Base-by-base conservation (phyloP, 2,113 vertebrate genomes). In the Anser brachyrhynchus region DNA sequence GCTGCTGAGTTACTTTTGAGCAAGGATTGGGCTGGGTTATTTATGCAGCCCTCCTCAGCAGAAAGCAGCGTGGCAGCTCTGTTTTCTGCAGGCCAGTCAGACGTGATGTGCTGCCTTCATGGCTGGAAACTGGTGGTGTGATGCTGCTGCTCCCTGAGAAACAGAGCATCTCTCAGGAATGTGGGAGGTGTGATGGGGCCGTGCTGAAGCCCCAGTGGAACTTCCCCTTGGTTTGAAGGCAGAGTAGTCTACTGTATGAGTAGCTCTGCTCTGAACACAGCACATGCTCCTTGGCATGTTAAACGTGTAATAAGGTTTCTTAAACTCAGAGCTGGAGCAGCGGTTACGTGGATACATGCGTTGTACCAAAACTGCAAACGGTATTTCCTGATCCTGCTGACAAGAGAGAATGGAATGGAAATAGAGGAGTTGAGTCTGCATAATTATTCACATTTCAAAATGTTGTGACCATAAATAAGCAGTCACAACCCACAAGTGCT, bases 251-350 rank as follows among this genome's bases (percentile, higher is more conserved):
- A 57, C 65, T 10, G 0, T 11, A 0, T 8, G 44, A 43, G 43
- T 5, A 66, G 62, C 41, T 20, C 33, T 83, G 72, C 75, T 57
- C 58, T 79, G 54, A 28, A 16, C 7, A 7, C 59, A 51, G 0
- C 41, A 1, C 0, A 0, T 19, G 28, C 39, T 74, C 20, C 62
- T 69, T 31, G 70, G 13, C 3, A 0, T 10, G 14, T 13, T 70
- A 5, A 62, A 70, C 21, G 0, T 37, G 28, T 46, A 37, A 51
- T 72, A 13, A 2, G 1, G 33, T 66, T 54, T 61, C 70, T 70
- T 66, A 29, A 78, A 4, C 39, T 74, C 0, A 0, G 37, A 84
- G 57, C 52, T 52, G 46, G 52, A 67, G 82, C 41, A 59, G 62
- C 66, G 44, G 0, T 37, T 28, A 57, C 25, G 43, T 13, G 58